Evolutionary conservation across 30 jellyfish, hydroid and myxozoan species (phyloP).

Genomic region (Euphysa ruthae): DNA sequence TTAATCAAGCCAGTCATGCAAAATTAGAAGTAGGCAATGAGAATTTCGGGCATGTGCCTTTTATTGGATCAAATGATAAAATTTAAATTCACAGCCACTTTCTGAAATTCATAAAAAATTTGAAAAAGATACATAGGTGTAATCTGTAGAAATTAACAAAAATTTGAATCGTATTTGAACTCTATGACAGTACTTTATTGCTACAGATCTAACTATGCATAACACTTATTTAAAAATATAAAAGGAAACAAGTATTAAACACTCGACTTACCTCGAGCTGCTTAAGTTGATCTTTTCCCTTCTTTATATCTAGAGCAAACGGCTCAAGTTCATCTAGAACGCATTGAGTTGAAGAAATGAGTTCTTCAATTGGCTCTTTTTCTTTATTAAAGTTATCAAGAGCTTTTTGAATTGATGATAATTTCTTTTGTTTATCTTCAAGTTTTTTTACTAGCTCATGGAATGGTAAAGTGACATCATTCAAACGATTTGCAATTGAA

Average conservation of each 20-base stretch:
- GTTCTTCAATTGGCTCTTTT: constrained; percentile 69
- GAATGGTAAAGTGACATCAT: constrained; percentile 57
- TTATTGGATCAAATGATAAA: no score
- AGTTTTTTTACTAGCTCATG: constrained; percentile 37
- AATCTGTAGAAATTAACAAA: no score
- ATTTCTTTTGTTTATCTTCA: constrained; percentile 58
- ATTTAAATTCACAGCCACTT: no score
- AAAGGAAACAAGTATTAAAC: no score
- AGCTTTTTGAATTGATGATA: constrained; percentile 55
- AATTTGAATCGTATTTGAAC: no score
- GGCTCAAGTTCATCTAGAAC: constrained; percentile 59
- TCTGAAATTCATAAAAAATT: no score
- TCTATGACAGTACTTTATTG: no score
- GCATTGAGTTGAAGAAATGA: constrained; percentile 42
- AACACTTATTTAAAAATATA: neutral
- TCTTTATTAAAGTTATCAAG: constrained; percentile 61
- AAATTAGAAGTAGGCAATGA: no score
- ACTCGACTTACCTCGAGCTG: constrained; percentile 46
- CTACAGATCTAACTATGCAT: no score
- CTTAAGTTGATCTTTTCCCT: constrained; percentile 59
- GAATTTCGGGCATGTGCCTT: no score
- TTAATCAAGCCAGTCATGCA: no score
- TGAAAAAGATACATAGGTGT: no score
- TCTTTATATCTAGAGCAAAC: constrained; percentile 49
- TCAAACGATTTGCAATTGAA: constrained; percentile 48